Evolutionary conservation across 2,113 vertebrate genomes (phyloP), one percentile per base, ranked within the genome.

Genomic region (Opisthocomus hoazin): DNA sequence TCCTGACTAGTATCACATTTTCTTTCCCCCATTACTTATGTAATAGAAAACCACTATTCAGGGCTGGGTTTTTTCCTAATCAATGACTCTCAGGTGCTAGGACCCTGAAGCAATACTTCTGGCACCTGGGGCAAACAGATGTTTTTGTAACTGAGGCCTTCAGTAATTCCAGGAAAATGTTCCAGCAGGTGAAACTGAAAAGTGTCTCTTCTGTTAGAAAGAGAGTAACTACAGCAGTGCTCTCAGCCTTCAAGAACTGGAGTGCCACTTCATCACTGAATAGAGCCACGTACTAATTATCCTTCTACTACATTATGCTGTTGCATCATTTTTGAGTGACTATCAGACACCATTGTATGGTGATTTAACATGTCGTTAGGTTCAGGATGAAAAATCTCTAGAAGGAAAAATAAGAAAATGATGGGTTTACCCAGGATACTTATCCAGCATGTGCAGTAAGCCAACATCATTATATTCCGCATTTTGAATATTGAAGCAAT

Each of bases 191-290:
- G 77, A 96, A 89, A 81, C 19, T 43, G 29, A 50, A 69, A 93
- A 96, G 41, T 34, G 29, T 60, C 78, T 73, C 81, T 87, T 77
- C 32, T 65, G 10, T 73, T 87, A 77, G 74, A 64, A 79, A 54
- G 10, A 70, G 68, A 79, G 22, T 88, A 83, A 65, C 66, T 96
- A 45, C 22, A 91, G 65, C 41, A 84, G 53, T 73, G 43, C 63
- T 89, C 74, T 91, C 54, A 79, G 0, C 87, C 57, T 89, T 91
- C 70, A 48, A 76, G 57, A 94, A 83, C 0, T 76, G 27, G 65
- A 96, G 84, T 92, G 50, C 57, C 74, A 82, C 87, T 96, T 95
- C 50, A 84, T 57, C n/a, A 37, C 45, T 90, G 81, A 89, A 58
- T 53, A 78, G 51, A 90, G 7, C 18, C 77, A 95, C 41, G 37